Evolutionary conservation across 2,797 vertebrate genomes (phyloP), one percentile per base, ranked within the genome.

Genomic region (Schizothorax lantsangensis): DNA sequence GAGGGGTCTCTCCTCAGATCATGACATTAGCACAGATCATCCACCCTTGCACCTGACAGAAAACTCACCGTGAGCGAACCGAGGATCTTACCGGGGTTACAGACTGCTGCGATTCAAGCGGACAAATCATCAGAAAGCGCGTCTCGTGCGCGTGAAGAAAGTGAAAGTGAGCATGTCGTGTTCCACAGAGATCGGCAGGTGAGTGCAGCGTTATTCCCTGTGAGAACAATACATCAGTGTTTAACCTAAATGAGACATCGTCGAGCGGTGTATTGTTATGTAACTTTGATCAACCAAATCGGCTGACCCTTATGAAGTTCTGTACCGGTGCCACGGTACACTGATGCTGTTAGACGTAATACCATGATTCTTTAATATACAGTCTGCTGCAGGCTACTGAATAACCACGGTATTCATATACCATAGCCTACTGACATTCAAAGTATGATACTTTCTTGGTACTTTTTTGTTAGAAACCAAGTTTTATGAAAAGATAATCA

Each of bases 11-110:
- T 66, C 54, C 47, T 45, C 59, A 79, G 68, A 84, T 87, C 86
- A 87, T 80, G 82, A 84, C 86, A 87, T 62, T 69, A 79, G 36
- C 66, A 62, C 71, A 75, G 83, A 57, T 49, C 71, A 77, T 68
- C 75, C 71, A 77, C 74, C 75, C 75, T 81, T 66, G 81, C 87
- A 89, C 87, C 89, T 30, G 84, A 75, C 79, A 33, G 71, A 62
- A 49, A 62, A 59, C 49, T 33, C 73, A 23, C 68, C 17, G 86
- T 74, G 59, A 87, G 79, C 49, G 45, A 79, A 19, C 36, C n/a
- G 12, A 79, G 57, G 66, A 85, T 59, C 71, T 77, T 77, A 40
- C 79, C 33, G 62, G 38, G 14, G 57, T 36, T 40, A 64, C 57
- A 38, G 72, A 62, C 83, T 23, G 72, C 26, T 30, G 59, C n/a